These are phyloP conservation scores for Glomeris maerens DNA, from an alignment of 1,140 invertebrate species.

Conservation along the genomic window DNA sequence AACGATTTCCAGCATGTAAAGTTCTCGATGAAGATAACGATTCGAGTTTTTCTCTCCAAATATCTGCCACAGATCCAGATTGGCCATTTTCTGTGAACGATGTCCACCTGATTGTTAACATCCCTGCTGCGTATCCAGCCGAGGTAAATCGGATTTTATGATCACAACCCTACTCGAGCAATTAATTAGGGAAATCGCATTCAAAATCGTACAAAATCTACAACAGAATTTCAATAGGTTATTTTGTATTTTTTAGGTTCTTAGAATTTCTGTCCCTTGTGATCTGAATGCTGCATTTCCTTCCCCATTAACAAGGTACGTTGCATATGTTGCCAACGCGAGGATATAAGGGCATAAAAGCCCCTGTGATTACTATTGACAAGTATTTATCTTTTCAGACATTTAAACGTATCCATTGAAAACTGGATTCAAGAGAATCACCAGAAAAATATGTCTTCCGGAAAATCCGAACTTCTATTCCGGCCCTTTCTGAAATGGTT, in stretches of 20 bases:
- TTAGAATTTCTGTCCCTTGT: neutral
- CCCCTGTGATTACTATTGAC: no score
- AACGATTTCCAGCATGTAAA: neutral
- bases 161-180: neutral
- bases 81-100: neutral
- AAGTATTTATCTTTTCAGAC: neutral
- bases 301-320: neutral
- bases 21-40: neutral
- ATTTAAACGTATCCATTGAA: neutral
- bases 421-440: neutral
- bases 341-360: no score
- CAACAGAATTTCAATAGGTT: neutral
- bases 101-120: neutral
- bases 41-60: neutral
- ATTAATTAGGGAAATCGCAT: neutral
- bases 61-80: neutral
- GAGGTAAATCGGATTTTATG: neutral
- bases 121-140: neutral
- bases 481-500: constrained; percentile 2
- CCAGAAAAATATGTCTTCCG: neutral
- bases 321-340: neutral
- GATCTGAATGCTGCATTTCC: no score
- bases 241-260: neutral
- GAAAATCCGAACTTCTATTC: neutral
- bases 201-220: neutral